These are phyloP conservation scores for Miichthys miiuy DNA, from an alignment of 2,797 vertebrate genomes.

Conservation along the genomic window DNA sequence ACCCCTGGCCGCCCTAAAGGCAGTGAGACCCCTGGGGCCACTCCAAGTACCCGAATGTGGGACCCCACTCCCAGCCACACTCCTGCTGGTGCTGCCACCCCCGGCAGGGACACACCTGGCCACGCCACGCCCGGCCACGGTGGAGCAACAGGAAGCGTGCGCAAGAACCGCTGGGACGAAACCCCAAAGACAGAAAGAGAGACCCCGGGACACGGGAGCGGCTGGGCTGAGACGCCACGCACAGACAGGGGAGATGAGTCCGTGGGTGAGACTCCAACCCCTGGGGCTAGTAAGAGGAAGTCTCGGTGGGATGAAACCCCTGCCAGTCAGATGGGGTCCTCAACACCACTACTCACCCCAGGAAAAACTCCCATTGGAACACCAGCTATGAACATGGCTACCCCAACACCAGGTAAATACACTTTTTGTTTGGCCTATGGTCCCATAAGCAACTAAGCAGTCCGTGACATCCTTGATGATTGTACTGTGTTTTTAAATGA, in stretches of 20 bases:
- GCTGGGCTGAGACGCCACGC: conserved; percentile 97
- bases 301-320: conserved; percentile 99
- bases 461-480: not conserved
- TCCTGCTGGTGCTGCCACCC: conserved; percentile 94
- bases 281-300: conserved; percentile 97
- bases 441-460: too few relatives aligned
- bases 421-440: not conserved
- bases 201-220: conserved; percentile 97
- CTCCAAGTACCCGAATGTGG: conserved; percentile 98
- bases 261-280: conserved; percentile 97
- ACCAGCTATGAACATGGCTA: conserved; percentile 99
- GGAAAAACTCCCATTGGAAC: conserved; percentile 98
- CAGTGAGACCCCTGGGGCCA: conserved; percentile 96
- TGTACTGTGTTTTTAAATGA: not conserved
- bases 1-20: conserved; percentile 97
- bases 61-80: conserved; percentile 99
- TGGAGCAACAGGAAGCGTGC: conserved; percentile 94
- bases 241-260: conserved; percentile 98
- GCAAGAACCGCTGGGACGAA: conserved; percentile 99
- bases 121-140: conserved; percentile 97
- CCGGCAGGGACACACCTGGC: conserved; percentile 95
- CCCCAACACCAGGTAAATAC: conserved; percentile 93
- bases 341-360: conserved; percentile 96
- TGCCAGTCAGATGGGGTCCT: conserved; percentile 98
- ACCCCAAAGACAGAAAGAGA: conserved; percentile 98